phyloP scores from a whole-genome alignment of 2,113 vertebrate species.

The Cyprinodon variegatus region DNA sequence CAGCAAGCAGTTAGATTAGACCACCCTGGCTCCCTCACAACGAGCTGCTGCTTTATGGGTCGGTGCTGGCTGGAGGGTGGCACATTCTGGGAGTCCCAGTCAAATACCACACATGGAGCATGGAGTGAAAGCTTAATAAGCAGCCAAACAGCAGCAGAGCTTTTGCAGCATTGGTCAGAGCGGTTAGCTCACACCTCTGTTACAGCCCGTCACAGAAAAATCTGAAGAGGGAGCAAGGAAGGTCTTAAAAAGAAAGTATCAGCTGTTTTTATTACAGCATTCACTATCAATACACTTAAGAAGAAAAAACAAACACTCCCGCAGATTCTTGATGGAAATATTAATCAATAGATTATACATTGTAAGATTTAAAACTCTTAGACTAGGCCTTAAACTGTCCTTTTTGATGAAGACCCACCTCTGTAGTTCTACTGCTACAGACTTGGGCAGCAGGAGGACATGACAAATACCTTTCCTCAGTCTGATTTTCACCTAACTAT shows the following conservation, averaged over 20 bases:
- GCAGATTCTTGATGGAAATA: too few relatives aligned
- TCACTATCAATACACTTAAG: neutral
- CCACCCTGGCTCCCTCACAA: slow-evolving; percentile 8
- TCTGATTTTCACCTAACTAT: too few relatives aligned
- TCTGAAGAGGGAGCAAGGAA: slow-evolving; percentile 4
- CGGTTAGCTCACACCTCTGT: slow-evolving; percentile 46
- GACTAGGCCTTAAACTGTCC: too few relatives aligned
- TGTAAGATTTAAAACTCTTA: too few relatives aligned
- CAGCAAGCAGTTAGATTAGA: slow-evolving; percentile 36
- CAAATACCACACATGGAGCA: slow-evolving; percentile 74
- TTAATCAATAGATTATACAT: too few relatives aligned
- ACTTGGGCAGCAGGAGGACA: too few relatives aligned
- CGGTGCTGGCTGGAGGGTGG: slow-evolving; percentile 52
- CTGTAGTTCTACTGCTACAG: too few relatives aligned
- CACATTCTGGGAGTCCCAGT: slow-evolving; percentile 69
- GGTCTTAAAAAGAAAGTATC: neutral
- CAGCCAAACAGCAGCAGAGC: slow-evolving; percentile 25
- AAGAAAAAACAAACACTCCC: too few relatives aligned
- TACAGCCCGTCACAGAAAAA: slow-evolving; percentile 27
- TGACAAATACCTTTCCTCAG: too few relatives aligned
- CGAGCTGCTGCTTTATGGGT: slow-evolving; percentile 54
- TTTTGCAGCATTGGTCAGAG: slow-evolving; percentile 35
- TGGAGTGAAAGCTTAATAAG: slow-evolving; percentile 46
- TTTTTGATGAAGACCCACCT: too few relatives aligned
- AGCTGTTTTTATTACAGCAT: neutral